phyloP scores from a whole-genome alignment of 1,140 invertebrate genomes.

The Sinonovacula constricta region DNA sequence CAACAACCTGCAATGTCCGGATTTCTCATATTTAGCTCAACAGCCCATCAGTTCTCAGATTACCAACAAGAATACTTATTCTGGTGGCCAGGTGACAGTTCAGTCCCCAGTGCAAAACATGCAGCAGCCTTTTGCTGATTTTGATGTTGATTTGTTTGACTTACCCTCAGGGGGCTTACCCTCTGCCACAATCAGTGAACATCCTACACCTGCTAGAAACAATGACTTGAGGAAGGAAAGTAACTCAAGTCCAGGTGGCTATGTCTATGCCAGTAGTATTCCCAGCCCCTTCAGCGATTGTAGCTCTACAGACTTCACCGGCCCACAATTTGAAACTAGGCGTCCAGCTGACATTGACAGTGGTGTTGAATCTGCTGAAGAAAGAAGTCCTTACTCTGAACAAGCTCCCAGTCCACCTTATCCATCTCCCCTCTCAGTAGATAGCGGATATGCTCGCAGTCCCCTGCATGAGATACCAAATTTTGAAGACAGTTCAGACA shows the following conservation, averaged over 20 bases:
- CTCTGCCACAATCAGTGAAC: not conserved
- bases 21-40: not conserved
- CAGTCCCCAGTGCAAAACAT: constrained; percentile 18
- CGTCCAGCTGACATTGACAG: constrained; percentile 17
- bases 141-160: constrained; percentile 14
- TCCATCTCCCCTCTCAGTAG: constrained; percentile 44
- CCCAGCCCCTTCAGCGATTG: not conserved
- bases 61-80: constrained; percentile 8
- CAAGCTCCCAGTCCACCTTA: constrained; percentile 33
- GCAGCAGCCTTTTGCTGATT: not conserved
- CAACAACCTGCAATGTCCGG: not conserved
- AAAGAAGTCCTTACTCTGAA: constrained; percentile 33
- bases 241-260: not conserved
- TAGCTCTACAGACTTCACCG: not conserved
- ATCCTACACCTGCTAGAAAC: not conserved
- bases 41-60: constrained; percentile 1
- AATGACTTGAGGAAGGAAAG: not conserved
- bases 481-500: constrained; percentile 6
- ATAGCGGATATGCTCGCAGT: constrained; percentile 32
- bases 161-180: not conserved
- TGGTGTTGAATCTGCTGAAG: constrained; percentile 22
- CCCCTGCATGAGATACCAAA: constrained; percentile 35
- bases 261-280: not conserved
- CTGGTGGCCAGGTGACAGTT: constrained; percentile 37
- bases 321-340: constrained; percentile 28